Evolutionary conservation across 2,888 invertebrate species (phyloP).

Genomic region (Osmoderma eremita): DNA sequence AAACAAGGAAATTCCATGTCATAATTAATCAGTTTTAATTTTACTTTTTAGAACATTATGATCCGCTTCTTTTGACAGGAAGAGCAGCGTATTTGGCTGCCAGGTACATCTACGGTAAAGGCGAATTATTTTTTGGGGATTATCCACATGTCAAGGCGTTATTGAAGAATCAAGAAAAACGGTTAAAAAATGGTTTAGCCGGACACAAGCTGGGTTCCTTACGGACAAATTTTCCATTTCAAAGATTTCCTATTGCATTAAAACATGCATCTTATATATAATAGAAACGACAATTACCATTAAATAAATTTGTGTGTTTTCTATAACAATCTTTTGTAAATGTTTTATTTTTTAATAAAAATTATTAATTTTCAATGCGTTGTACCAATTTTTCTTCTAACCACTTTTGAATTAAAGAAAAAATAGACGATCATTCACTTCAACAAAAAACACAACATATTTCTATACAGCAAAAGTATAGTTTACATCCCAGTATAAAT

Average conservation of each 20-base stretch:
- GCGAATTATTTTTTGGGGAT: slow-evolving; percentile 72
- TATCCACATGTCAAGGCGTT: slow-evolving; percentile 73
- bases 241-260: slow-evolving; percentile 56
- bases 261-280: slow-evolving; percentile 24
- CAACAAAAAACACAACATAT: too few species aligned
- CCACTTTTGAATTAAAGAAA: too few species aligned
- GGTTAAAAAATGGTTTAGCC: slow-evolving; percentile 69
- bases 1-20: background rate
- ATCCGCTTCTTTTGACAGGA: slow-evolving; percentile 71
- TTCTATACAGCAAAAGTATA: too few species aligned
- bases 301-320: too few species aligned
- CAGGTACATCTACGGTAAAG: slow-evolving; percentile 66
- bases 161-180: slow-evolving; percentile 69
- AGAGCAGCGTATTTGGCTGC: slow-evolving; percentile 69
- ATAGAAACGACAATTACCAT: slow-evolving; percentile 44
- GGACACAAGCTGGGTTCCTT: slow-evolving; percentile 72
- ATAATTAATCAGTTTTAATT: background rate
- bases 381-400: background rate
- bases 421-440: too few species aligned
- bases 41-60: slow-evolving; percentile 61
- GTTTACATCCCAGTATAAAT: too few species aligned
- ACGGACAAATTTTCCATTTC: slow-evolving; percentile 70
- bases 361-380: background rate
- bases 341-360: slow-evolving; percentile 21
- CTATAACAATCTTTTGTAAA: slow-evolving; percentile 4